These are phyloP conservation scores for Grus americana DNA, from an alignment of 2,113 vertebrate genomes.

Conservation along the genomic window DNA sequence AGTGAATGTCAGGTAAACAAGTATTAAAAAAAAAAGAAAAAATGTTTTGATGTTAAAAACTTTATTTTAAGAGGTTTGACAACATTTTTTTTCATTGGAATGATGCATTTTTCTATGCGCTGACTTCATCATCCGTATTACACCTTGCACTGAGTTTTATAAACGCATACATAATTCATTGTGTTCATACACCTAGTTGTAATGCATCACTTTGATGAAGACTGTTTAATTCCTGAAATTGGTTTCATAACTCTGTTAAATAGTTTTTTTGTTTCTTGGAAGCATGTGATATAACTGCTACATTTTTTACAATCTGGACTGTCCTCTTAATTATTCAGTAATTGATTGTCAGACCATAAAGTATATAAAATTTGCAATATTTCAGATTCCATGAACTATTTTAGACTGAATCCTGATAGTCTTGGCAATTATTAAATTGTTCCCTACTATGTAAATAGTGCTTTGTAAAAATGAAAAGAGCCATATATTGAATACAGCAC, in stretches of 20 bases:
- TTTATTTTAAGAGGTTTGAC: not conserved
- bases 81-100: not conserved
- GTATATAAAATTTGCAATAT: not conserved
- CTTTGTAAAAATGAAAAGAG: not conserved
- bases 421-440: not conserved
- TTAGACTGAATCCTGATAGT: not conserved
- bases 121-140: not conserved
- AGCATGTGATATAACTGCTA: not conserved
- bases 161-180: not conserved
- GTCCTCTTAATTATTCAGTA: not conserved
- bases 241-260: not conserved
- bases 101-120: not conserved
- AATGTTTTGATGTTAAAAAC: not conserved
- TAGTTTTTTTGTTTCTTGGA: not conserved
- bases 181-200: not conserved
- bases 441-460: not conserved
- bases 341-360: not conserved
- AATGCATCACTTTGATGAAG: not conserved
- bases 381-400: not conserved
- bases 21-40: not conserved
- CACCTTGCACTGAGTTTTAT: not conserved
- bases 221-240: not conserved
- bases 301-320: not conserved
- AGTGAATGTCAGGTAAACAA: not conserved
- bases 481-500: not conserved